Conservation (phyloP, 2,113 vertebrate genomes). For the Choloepus hoffmanni region DNA sequence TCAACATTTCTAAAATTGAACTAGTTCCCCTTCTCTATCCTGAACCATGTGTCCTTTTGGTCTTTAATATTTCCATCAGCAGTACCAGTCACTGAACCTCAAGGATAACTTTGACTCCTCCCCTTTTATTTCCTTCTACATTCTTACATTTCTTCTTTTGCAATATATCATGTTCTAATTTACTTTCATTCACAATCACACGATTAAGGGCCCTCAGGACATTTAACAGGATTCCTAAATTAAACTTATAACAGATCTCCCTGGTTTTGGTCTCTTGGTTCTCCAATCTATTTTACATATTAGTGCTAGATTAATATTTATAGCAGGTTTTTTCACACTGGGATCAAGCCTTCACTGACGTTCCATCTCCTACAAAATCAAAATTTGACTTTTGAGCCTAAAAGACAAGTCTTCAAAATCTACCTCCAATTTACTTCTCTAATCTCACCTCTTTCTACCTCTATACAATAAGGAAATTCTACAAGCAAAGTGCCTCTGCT, state of each 20-base stretch:
- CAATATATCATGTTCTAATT: conserved; percentile 11
- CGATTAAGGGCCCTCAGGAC: neutral
- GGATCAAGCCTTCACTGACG: conserved; percentile 42
- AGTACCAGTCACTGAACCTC: neutral
- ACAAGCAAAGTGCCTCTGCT: neutral
- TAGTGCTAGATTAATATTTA: conserved; percentile 11
- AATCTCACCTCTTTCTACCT: conserved; percentile 5
- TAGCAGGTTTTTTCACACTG: neutral
- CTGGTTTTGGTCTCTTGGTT: neutral
- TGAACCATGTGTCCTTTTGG: neutral
- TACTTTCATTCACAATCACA: conserved; percentile 37
- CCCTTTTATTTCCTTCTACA: neutral
- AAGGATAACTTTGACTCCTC: neutral
- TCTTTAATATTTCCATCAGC: conserved; percentile 10
- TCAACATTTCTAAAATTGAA: conserved; percentile 51
- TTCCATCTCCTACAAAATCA: neutral
- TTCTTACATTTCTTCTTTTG: neutral
- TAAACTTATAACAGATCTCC: neutral
- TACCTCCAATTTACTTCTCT: conserved; percentile 8
- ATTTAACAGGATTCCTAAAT: conserved; percentile 19
- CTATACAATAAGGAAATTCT: neutral
- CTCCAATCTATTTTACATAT: neutral
- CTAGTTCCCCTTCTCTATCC: neutral
- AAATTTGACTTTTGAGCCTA: conserved; percentile 30
- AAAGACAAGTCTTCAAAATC: conserved; percentile 33